Conservation (phyloP, 2,113 vertebrate species). For the Vidua macroura region DNA sequence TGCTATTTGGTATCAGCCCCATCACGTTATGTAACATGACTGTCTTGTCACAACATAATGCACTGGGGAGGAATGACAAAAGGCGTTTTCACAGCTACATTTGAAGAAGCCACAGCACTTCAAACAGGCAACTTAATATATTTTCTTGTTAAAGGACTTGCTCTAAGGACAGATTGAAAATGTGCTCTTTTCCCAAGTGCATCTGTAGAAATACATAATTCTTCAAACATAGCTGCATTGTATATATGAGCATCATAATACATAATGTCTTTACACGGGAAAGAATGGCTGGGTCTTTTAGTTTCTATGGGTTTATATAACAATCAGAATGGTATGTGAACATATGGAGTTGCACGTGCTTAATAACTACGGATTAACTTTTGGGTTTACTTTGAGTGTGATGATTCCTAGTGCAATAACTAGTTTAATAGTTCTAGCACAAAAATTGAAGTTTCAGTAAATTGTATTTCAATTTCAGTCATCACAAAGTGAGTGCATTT, state of each 20-base stretch:
- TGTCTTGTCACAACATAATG: constrained; percentile 51
- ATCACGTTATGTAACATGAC: constrained; percentile 27
- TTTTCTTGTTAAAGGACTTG: constrained; percentile 3
- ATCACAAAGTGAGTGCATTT: neutral
- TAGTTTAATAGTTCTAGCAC: neutral
- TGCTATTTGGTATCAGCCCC: constrained; percentile 43
- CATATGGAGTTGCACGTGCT: neutral
- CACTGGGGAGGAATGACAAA: constrained; percentile 52
- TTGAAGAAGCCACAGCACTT: constrained; percentile 37
- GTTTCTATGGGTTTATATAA: neutral
- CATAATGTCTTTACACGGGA: neutral
- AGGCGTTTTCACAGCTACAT: constrained; percentile 8
- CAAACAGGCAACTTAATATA: neutral
- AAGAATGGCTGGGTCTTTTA: neutral
- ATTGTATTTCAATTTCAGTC: neutral
- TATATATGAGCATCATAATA: neutral
- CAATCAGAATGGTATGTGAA: neutral
- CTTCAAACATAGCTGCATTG: neutral
- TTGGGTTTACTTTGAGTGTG: neutral
- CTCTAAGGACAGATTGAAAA: neutral
- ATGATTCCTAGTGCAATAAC: neutral
- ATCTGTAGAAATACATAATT: neutral
- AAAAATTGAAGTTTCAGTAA: neutral
- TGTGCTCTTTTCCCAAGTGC: neutral
- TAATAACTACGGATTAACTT: neutral